Evolutionary conservation across 2,113 vertebrate species (phyloP).

Genomic region (Psilopogon haemacephalus): DNA sequence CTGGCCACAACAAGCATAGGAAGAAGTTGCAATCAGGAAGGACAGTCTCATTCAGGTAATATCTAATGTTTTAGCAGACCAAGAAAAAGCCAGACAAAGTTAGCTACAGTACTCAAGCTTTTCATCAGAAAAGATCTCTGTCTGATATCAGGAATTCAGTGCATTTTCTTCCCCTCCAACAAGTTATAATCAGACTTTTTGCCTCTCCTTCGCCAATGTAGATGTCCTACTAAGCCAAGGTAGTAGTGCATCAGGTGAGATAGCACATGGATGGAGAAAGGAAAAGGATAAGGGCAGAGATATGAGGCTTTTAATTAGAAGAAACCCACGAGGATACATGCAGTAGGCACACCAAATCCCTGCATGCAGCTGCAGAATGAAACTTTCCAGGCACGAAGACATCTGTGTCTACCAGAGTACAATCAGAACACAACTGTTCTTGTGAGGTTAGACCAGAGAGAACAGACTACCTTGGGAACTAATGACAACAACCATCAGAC

Average conservation of each 20-base stretch:
- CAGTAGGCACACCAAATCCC: neutral
- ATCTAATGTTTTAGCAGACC: neutral
- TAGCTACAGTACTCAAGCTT: neutral
- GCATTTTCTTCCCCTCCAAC: neutral
- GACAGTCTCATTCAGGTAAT: neutral
- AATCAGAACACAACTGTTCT: neutral
- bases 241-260: neutral
- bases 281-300: neutral
- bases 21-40: neutral
- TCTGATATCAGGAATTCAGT: neutral
- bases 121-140: neutral
- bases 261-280: neutral
- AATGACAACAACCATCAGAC: neutral
- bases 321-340: neutral
- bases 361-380: neutral
- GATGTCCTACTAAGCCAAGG: neutral
- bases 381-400: neutral
- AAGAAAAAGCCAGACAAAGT: neutral
- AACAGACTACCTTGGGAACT: neutral
- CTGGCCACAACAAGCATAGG: neutral
- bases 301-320: neutral
- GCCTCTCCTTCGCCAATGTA: neutral
- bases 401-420: neutral
- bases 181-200: neutral
- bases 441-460: neutral